phyloP scores from a whole-genome alignment of 2,888 invertebrate genomes.

The Parasteatoda lunata region DNA sequence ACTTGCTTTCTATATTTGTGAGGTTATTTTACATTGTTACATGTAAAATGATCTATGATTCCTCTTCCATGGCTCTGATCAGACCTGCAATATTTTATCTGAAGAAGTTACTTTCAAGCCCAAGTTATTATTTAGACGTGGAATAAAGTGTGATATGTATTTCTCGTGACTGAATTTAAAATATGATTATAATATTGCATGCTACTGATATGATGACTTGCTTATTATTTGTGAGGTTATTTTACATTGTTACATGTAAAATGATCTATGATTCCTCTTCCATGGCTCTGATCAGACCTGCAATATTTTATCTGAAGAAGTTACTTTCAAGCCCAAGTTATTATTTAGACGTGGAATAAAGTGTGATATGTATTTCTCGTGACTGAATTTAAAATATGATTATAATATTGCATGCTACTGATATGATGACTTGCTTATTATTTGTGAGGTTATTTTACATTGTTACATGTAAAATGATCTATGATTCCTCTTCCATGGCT shows the following conservation, averaged over 20 bases:
- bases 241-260: background rate
- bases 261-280: conserved; percentile 33
- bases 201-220: background rate
- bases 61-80: background rate
- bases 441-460: no score
- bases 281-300: conserved; percentile 11
- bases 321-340: no score
- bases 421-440: background rate
- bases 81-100: background rate
- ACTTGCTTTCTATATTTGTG: background rate
- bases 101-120: no score
- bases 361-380: no score
- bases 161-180: background rate
- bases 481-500: no score
- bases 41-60: background rate
- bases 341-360: no score
- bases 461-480: no score
- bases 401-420: background rate
- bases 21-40: background rate
- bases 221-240: background rate
- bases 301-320: no score
- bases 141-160: background rate
- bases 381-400: no score
- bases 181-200: background rate
- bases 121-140: no score